Percentiles rank a stretch among this genome's conserved stretches.
These are phyloP conservation scores for Brachionus plicatilis DNA, from an alignment of 1,140 invertebrate species.

Conservation along the genomic window DNA sequence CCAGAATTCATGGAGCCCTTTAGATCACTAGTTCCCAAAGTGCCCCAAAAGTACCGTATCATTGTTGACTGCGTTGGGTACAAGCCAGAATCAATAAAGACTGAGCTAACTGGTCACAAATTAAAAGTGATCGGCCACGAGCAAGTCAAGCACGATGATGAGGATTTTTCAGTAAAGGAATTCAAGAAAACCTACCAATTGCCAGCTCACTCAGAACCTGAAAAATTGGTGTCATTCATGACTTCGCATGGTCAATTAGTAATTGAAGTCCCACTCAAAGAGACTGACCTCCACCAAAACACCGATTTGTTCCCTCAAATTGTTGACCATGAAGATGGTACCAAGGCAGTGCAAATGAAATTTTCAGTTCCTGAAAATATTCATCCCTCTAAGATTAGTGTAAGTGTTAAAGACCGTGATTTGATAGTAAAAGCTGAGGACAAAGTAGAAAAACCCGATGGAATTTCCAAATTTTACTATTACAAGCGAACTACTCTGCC, in stretches of 20 bases:
- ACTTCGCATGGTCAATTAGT: slow-evolving; percentile 27
- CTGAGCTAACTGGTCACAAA: slow-evolving; percentile 22
- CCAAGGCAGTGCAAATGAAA: slow-evolving; percentile 26
- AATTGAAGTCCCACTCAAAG: slow-evolving; percentile 35
- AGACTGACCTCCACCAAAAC: slow-evolving; percentile 13
- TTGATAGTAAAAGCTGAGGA: slow-evolving; percentile 38
- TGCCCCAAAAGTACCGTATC: slow-evolving; percentile 37
- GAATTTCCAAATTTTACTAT: slow-evolving; percentile 13
- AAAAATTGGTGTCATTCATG: slow-evolving; percentile 33
- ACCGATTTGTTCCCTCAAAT: slow-evolving; percentile 33
- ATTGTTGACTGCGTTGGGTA: slow-evolving; percentile 28
- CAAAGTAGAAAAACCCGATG: slow-evolving; percentile 29
- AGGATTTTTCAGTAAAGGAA: slow-evolving; percentile 33
- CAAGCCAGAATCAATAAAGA: slow-evolving; percentile 23
- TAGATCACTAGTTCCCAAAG: background rate
- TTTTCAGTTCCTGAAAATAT: slow-evolving; percentile 30
- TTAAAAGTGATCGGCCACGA: slow-evolving; percentile 3
- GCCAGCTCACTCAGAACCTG: slow-evolving; percentile 5
- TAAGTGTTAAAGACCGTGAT: slow-evolving; percentile 34
- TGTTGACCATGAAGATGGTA: slow-evolving; percentile 15
- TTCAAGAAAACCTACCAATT: slow-evolving; percentile 38
- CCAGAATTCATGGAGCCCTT: slow-evolving; percentile 30
- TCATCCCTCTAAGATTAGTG: slow-evolving; percentile 22
- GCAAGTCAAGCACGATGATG: slow-evolving; percentile 20
- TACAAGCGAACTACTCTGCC: slow-evolving; percentile 34